A percentile compares a stretch with the other conserved stretches of the same genome.
These are phyloP conservation scores for Galemys pyrenaicus DNA, from an alignment of 2,113 vertebrate genomes.

Conservation along the genomic window DNA sequence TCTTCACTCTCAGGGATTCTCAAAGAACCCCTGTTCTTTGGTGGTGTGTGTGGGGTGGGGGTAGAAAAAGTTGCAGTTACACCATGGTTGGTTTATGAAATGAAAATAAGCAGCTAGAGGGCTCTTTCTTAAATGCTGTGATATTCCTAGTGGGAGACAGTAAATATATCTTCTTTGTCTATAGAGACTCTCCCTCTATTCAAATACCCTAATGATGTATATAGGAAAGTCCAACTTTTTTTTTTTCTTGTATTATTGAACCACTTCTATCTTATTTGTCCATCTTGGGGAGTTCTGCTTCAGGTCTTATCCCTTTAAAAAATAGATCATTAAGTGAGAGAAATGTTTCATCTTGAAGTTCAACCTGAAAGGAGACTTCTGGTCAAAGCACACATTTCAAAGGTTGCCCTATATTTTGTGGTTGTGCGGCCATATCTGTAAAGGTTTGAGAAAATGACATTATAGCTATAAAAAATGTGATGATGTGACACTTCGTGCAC, in stretches of 20 bases:
- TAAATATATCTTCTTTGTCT: not conserved
- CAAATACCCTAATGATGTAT: not conserved
- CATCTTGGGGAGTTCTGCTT: not conserved
- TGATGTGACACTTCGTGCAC: slow-evolving; percentile 11
- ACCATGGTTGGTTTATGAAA: not conserved
- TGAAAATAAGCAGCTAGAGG: not conserved
- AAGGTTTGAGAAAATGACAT: not conserved
- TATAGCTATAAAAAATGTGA: not conserved
- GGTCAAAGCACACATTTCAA: not conserved
- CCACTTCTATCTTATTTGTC: not conserved
- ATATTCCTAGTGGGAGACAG: not conserved
- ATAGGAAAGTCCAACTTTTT: not conserved
- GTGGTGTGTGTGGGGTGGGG: too few species aligned
- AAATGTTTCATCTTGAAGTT: slow-evolving; percentile 23
- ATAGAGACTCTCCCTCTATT: not conserved
- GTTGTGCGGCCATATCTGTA: not conserved
- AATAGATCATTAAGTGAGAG: not conserved
- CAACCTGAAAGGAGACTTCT: not conserved
- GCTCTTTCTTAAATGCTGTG: not conserved
- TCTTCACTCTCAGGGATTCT: not conserved
- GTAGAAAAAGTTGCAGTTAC: not conserved
- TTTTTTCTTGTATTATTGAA: not conserved
- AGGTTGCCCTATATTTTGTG: not conserved
- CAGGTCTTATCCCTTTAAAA: slow-evolving; percentile 35
- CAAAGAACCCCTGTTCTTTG: not conserved